These are phyloP conservation scores for Cosmorhoe ocellata DNA, from an alignment of 2,888 invertebrate species.

Conservation along the genomic window DNA sequence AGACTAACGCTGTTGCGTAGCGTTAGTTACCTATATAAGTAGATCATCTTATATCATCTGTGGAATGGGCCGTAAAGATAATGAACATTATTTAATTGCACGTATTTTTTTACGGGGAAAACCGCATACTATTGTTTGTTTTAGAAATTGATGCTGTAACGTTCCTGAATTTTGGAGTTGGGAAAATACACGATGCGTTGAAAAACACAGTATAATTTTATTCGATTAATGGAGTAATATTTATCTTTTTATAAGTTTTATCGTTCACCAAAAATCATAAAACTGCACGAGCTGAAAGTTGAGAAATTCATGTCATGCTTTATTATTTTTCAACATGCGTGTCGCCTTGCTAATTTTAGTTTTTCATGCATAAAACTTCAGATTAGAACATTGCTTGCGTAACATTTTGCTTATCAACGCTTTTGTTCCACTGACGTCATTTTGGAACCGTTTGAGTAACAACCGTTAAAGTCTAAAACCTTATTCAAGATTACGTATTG, in stretches of 20 bases:
- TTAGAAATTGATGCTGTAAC: neutral
- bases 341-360: conserved; percentile 20
- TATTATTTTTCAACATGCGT: conserved; percentile 11
- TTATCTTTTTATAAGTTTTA: neutral
- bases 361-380: conserved; percentile 13
- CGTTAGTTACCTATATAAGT: too few species aligned
- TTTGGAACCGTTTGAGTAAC: conserved; percentile 1
- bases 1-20: too few species aligned
- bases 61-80: conserved; percentile 5
- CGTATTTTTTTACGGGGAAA: conserved; percentile 5
- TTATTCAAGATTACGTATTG: neutral
- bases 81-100: conserved; percentile 3
- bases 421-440: conserved; percentile 9
- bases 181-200: too few species aligned
- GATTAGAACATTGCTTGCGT: conserved; percentile 14
- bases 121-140: neutral
- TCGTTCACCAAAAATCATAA: neutral
- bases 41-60: neutral
- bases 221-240: too few species aligned
- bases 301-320: conserved; percentile 3
- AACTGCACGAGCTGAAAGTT: neutral
- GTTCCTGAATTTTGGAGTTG: too few species aligned
- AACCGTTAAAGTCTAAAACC: neutral
- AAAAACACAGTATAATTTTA: too few species aligned
- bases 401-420: conserved; percentile 19